Evolutionary conservation across 2,113 vertebrate species (phyloP).

Genomic region (Vombatus ursinus): DNA sequence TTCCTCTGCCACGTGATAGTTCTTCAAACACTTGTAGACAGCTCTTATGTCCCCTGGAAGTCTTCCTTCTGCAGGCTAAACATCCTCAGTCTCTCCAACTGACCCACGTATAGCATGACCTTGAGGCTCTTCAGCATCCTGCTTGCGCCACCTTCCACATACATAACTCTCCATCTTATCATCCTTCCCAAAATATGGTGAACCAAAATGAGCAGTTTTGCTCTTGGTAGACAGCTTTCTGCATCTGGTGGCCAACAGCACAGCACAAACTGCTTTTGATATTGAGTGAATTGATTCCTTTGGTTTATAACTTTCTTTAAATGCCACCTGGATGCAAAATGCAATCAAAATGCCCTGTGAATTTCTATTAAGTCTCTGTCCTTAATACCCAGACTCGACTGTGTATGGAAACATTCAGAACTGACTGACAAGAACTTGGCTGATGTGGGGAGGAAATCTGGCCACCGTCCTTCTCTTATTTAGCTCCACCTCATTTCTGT

Average conservation of each 20-base stretch:
- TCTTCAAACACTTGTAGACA: too few relatives aligned
- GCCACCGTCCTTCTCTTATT: conserved; percentile 20
- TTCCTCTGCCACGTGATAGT: too few relatives aligned
- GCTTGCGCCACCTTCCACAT: too few relatives aligned
- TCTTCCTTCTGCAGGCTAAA: too few relatives aligned
- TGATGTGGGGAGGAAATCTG: conserved; percentile 39
- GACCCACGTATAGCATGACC: too few relatives aligned
- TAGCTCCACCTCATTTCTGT: conserved; percentile 39
- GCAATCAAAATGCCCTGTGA: conserved; percentile 52
- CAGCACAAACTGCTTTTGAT: conserved; percentile 19
- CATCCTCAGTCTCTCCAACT: too few relatives aligned
- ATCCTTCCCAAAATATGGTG: too few relatives aligned
- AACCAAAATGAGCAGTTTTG: too few relatives aligned
- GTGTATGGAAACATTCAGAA: conserved; percentile 47
- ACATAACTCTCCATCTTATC: too few relatives aligned
- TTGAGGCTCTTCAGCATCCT: too few relatives aligned
- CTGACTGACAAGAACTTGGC: conserved; percentile 55
- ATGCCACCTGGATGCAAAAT: conserved; percentile 60
- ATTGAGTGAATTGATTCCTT: conserved; percentile 25
- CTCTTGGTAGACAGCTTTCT: too few relatives aligned
- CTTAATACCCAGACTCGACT: neutral
- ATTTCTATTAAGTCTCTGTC: neutral
- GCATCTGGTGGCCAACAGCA: neutral
- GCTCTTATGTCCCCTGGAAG: too few relatives aligned
- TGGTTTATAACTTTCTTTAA: conserved; percentile 50